Evolutionary conservation across 2,797 vertebrate species (phyloP), one percentile per base, ranked within the genome.

Genomic region (Oryzias sinensis): DNA sequence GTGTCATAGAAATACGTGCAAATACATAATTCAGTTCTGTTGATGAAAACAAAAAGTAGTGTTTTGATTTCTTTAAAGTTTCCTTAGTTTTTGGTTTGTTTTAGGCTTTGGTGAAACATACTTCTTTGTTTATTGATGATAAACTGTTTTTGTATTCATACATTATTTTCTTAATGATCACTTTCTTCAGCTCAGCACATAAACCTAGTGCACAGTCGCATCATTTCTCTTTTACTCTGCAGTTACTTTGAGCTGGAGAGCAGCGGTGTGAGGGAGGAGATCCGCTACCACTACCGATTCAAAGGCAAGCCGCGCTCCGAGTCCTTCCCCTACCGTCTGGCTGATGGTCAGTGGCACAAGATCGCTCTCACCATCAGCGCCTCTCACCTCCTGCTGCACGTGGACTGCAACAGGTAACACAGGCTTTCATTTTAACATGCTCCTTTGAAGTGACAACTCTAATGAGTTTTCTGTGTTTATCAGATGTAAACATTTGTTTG

Each of bases 181-280:
- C 6, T 27, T 27, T 27, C 5, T 7, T 27, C 27, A 27, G 27
- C 27, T 27, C 7, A 5, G 27, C 6, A 27, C 1, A 7, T 27
- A 33, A 33, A 33, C 29, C 2, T 1, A 33, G 29, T 2, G 9
- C 11, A 11, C 33, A 37, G 9, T 37, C 20, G 14, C 13, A 45
- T 47, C 22, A 14, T 18, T 47, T 14, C 20, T 22, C 43, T 45
- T 37, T 70, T 54, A 27, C 37, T 25, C n/a, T 60, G 17, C 90
- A 98, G 96, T 83, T 97, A 95, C 84, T 97, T 98, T 84, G 96
- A 98, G 82, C 83, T 98, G 92, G 96, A 98, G 86, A 98, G 95
- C 93, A 97, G 94, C 0, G 94, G 96, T 13, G 87, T 96, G 66
- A 89, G 94, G 63, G 96, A 97, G 74, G 95, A 98, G 87, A 92